Percentiles rank a stretch among this genome's conserved stretches.
These are phyloP conservation scores for Percopsis transmontana DNA, from an alignment of 2,113 vertebrate species.

Conservation along the genomic window DNA sequence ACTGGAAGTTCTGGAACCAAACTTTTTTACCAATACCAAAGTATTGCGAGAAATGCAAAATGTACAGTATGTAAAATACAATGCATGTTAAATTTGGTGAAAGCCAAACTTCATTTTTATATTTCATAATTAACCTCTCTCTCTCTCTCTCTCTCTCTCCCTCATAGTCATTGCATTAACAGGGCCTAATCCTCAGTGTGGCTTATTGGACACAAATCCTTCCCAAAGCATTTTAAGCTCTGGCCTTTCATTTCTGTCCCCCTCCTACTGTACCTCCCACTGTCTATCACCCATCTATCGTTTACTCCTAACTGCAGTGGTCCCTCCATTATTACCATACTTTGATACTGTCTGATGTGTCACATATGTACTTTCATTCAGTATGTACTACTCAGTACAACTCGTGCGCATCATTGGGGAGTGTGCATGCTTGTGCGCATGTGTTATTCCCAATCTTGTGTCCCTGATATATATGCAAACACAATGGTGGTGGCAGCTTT, in stretches of 20 bases:
- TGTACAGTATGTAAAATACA: conserved; percentile 14
- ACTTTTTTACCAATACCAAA: conserved; percentile 8
- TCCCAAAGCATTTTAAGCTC: conserved; percentile 74
- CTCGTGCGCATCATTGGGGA: too few relatives aligned
- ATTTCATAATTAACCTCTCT: not conserved
- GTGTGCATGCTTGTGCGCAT: too few relatives aligned
- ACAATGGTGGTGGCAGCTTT: too few relatives aligned
- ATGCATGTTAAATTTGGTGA: conserved; percentile 4
- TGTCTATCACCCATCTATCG: conserved; percentile 1
- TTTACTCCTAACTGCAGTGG: not conserved
- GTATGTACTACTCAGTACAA: too few relatives aligned
- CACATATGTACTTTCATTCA: too few relatives aligned
- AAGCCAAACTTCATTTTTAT: not conserved
- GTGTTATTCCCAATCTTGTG: too few relatives aligned
- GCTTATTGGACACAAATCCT: conserved; percentile 78
- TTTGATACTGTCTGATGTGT: too few relatives aligned
- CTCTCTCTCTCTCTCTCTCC: not conserved
- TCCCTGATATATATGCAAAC: too few relatives aligned
- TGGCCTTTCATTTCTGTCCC: conserved; percentile 66
- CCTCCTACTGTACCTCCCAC: conserved; percentile 7
- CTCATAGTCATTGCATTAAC: conserved; percentile 72
- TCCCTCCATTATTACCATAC: not conserved
- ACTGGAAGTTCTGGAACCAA: conserved; percentile 12
- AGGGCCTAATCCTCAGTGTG: conserved; percentile 73
- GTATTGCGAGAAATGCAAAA: not conserved